Percentiles rank a stretch among this genome's conserved stretches.
Conservation (phyloP, 2,113 vertebrate genomes). For the Rana temporaria region DNA sequence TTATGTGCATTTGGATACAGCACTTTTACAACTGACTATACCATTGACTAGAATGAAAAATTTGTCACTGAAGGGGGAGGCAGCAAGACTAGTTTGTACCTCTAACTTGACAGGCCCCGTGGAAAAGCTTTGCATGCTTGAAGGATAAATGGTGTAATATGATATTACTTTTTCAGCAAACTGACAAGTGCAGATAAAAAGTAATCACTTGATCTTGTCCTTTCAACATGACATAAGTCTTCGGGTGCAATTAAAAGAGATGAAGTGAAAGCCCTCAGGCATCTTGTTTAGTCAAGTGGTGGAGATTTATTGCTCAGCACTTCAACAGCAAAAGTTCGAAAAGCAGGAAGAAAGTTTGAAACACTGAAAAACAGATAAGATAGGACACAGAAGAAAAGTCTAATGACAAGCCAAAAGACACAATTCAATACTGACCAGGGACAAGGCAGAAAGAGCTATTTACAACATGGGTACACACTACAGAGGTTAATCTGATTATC, state of each 20-base stretch:
- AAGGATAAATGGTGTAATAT: constrained; percentile 61
- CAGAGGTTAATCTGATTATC: background rate
- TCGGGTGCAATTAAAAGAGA: constrained; percentile 9
- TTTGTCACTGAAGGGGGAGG: constrained; percentile 64
- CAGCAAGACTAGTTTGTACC: constrained; percentile 61
- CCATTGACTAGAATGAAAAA: constrained; percentile 68
- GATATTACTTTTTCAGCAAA: constrained; percentile 52
- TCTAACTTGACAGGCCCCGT: constrained; percentile 62
- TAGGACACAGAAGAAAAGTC: background rate
- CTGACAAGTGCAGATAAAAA: constrained; percentile 59
- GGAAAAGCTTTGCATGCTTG: constrained; percentile 59
- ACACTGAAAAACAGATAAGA: background rate
- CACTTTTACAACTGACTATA: constrained; percentile 71
- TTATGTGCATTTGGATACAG: constrained; percentile 68
- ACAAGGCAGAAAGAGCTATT: background rate
- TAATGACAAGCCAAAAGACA: background rate
- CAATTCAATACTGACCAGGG: background rate
- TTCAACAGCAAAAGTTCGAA: constrained; percentile 7
- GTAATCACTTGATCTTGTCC: constrained; percentile 39
- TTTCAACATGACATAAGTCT: constrained; percentile 45
- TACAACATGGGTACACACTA: background rate
- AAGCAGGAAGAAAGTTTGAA: background rate
- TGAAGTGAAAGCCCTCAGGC: constrained; percentile 39
- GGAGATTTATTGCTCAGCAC: constrained; percentile 1
- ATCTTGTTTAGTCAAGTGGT: constrained; percentile 40